Evolutionary conservation across 2,888 invertebrate species (phyloP).

Genomic region (Heliconius erato): DNA sequence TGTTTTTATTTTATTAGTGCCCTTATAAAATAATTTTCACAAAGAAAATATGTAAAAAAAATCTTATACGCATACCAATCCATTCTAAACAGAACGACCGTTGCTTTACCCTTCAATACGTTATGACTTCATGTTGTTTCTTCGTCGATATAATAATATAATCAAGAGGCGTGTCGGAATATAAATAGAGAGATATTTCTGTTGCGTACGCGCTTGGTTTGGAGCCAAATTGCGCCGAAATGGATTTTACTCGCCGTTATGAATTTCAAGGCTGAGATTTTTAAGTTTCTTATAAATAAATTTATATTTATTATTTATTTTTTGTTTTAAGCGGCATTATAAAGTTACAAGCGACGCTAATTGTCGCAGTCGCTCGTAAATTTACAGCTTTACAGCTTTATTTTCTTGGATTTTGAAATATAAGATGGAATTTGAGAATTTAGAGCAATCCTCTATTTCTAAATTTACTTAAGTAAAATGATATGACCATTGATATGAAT

Average conservation of each 20-base stretch:
- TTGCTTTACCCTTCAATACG: neutral
- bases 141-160: conserved; percentile 36
- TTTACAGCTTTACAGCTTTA: too few species aligned
- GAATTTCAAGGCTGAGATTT: conserved; percentile 38
- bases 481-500: too few species aligned
- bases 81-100: neutral
- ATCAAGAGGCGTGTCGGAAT: conserved; percentile 44
- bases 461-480: too few species aligned
- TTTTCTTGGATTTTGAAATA: too few species aligned
- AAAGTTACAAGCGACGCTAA: neutral
- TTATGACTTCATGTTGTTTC: neutral
- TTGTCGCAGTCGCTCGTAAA: too few species aligned
- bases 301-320: neutral
- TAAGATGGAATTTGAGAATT: too few species aligned
- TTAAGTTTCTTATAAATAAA: conserved; percentile 12
- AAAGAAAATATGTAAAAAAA: neutral
- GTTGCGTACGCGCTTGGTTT: conserved; percentile 46
- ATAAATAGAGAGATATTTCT: conserved; percentile 46
- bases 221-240: conserved; percentile 46
- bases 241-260: conserved; percentile 35
- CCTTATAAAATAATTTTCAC: neutral
- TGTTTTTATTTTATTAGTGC: too few species aligned
- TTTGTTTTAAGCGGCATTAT: neutral
- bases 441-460: too few species aligned
- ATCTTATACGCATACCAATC: neutral